Evolutionary conservation across 2,797 vertebrate genomes (phyloP).

Genomic region (Callimico goeldii): DNA sequence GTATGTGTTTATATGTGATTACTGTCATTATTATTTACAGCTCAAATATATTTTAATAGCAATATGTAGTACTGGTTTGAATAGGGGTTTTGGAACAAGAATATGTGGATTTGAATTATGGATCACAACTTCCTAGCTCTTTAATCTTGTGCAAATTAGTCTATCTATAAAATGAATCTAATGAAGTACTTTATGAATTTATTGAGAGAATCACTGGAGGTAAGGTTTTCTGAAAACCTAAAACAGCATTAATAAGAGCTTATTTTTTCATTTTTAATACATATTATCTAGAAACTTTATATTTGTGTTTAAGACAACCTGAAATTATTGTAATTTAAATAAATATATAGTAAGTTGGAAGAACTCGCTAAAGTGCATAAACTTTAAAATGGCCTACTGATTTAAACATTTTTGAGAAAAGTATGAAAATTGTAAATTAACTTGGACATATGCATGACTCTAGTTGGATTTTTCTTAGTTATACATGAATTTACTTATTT

Average conservation of each 20-base stretch:
- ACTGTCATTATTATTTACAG: not conserved
- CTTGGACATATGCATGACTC: not conserved
- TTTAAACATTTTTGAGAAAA: not conserved
- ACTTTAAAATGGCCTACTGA: not conserved
- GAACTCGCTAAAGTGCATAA: not conserved
- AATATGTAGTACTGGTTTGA: not conserved
- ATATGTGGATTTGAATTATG: not conserved
- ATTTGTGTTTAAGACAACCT: not conserved
- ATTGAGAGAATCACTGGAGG: not conserved
- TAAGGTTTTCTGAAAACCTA: not conserved
- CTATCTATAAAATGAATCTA: not conserved
- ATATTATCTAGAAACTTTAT: not conserved
- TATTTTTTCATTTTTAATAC: not conserved
- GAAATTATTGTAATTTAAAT: not conserved
- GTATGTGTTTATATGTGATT: not conserved
- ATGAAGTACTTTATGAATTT: not conserved
- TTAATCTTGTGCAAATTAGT: not conserved
- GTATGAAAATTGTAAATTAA: not conserved
- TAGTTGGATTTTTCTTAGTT: not conserved
- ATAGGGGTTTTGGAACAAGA: not conserved
- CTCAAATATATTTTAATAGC: not conserved
- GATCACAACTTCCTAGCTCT: not conserved
- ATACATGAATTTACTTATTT: not conserved
- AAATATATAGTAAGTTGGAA: not conserved
- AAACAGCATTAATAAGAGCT: not conserved